Evolutionary conservation across 1,140 invertebrate genomes (phyloP).

Genomic region (Aricia agestis): DNA sequence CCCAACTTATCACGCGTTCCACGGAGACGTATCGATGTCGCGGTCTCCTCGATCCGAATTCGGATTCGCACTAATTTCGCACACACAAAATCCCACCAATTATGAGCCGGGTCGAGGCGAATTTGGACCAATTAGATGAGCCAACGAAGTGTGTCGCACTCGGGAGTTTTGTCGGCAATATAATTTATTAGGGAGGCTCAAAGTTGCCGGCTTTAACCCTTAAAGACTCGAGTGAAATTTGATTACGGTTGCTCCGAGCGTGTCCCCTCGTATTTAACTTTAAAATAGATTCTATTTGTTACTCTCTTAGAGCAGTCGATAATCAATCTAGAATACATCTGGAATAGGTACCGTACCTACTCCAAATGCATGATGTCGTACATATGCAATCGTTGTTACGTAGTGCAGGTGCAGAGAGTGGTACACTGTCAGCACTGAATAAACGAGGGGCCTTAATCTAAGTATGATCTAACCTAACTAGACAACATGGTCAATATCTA

Average conservation of each 20-base stretch:
- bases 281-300: conserved; percentile 48
- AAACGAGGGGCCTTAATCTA: too few relatives aligned
- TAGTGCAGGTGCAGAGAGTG: too few relatives aligned
- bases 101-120: conserved; percentile 65
- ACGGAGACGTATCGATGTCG: conserved; percentile 50
- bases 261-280: conserved; percentile 58
- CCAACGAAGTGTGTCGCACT: conserved; percentile 70
- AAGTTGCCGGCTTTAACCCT: conserved; percentile 69
- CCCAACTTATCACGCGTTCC: conserved; percentile 62
- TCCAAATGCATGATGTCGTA: too few relatives aligned
- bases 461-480: too few relatives aligned
- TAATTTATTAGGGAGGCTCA: conserved; percentile 73
- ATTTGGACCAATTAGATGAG: conserved; percentile 74
- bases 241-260: conserved; percentile 66
- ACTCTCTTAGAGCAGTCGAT: conserved; percentile 14
- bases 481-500: too few relatives aligned
- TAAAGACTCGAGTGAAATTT: conserved; percentile 73
- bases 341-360: too few relatives aligned
- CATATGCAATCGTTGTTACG: too few relatives aligned
- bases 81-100: conserved; percentile 64
- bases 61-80: conserved; percentile 63
- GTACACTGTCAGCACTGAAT: too few relatives aligned
- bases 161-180: conserved; percentile 73
- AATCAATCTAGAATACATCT: neutral
- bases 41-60: conserved; percentile 53